These are phyloP conservation scores for Mesorhabditis sp. DNA, from an alignment of 2,888 invertebrate genomes.

Conservation along the genomic window DNA sequence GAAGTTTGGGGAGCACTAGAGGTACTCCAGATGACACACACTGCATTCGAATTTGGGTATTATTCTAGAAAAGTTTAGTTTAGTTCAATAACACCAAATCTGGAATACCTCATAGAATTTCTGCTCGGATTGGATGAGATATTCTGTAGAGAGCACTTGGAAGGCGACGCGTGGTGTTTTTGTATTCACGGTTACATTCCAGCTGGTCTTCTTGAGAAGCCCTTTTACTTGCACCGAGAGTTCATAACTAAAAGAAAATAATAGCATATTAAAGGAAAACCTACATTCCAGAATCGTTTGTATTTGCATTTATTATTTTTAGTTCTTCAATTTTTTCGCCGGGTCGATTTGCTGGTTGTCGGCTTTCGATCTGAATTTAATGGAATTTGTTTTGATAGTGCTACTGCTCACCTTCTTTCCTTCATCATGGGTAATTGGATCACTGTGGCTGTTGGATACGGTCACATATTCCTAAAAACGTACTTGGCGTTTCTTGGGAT, in stretches of 20 bases:
- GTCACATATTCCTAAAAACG: neutral
- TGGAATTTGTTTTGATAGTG: neutral
- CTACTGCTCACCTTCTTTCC: neutral
- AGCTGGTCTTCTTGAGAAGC: neutral
- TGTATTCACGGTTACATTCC: neutral
- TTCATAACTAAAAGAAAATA: neutral
- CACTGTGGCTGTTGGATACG: neutral
- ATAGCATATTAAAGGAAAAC: neutral
- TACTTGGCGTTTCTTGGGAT: neutral
- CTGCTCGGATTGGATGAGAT: constrained; percentile 1
- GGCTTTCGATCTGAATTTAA: no score
- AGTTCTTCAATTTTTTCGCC: neutral
- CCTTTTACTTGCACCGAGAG: neutral
- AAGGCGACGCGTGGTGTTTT: neutral
- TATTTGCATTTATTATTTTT: neutral
- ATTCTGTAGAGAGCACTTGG: neutral
- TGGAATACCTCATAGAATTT: neutral
- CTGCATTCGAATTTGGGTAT: neutral
- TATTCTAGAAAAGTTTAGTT: neutral
- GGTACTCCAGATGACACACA: neutral
- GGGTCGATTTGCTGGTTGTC: no score
- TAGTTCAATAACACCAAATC: neutral
- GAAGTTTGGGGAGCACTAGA: neutral
- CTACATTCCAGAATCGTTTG: neutral
- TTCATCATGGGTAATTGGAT: neutral